These are phyloP conservation scores for Operophtera brumata DNA, from an alignment of 2,888 invertebrate genomes.

Conservation along the genomic window DNA sequence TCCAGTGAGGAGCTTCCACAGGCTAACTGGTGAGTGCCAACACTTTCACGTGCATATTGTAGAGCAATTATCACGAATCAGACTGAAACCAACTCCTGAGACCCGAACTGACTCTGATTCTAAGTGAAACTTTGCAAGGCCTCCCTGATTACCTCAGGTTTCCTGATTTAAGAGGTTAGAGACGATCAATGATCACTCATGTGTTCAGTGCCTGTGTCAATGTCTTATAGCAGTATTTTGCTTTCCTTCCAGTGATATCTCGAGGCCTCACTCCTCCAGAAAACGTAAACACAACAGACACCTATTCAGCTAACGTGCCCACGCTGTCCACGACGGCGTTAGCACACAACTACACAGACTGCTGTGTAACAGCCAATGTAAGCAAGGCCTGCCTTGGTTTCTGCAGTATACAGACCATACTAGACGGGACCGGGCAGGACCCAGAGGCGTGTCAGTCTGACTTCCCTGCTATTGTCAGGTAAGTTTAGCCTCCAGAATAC, in stretches of 20 bases:
- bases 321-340: constrained; percentile 64
- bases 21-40: constrained; percentile 83
- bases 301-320: constrained; percentile 66
- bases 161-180: too few relatives aligned
- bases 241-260: constrained; percentile 80
- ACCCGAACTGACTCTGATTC: too few relatives aligned
- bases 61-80: too few relatives aligned
- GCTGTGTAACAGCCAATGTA: constrained; percentile 86
- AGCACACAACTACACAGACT: constrained; percentile 90
- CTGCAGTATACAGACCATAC: constrained; percentile 89
- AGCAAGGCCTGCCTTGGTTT: constrained; percentile 88
- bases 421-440: constrained; percentile 89
- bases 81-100: too few relatives aligned
- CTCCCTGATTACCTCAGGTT: too few relatives aligned
- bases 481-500: constrained; percentile 30
- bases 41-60: too few relatives aligned
- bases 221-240: too few relatives aligned
- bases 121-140: too few relatives aligned
- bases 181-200: too few relatives aligned
- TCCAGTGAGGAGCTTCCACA: constrained; percentile 88
- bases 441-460: constrained; percentile 90
- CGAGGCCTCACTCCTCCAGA: constrained; percentile 82
- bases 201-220: too few relatives aligned
- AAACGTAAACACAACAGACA: constrained; percentile 72
- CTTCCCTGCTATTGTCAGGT: constrained; percentile 88